These are phyloP conservation scores for Galerucella pusilla DNA, from an alignment of 2,888 invertebrate genomes.

Conservation along the genomic window DNA sequence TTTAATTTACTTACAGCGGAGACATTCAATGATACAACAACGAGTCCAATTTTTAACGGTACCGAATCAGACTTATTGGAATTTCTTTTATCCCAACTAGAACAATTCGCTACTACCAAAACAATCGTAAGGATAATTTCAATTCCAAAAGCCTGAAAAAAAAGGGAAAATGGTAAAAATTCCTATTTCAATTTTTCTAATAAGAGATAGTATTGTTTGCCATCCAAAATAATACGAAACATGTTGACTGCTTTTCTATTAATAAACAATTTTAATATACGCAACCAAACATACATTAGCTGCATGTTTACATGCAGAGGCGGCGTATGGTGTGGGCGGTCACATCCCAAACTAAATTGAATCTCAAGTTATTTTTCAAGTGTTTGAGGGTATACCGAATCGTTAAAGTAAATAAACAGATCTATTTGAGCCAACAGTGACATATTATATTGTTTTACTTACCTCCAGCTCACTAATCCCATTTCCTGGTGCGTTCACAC, in stretches of 20 bases:
- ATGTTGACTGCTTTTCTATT: no score
- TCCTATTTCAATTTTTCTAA: no score
- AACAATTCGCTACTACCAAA: constrained; percentile 74
- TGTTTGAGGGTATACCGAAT: no score
- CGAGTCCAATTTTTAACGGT: constrained; percentile 75
- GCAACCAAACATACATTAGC: no score
- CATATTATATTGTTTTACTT: constrained; percentile 15
- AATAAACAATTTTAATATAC: no score
- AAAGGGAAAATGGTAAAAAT: not conserved
- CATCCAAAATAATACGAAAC: no score
- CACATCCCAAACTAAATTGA: no score
- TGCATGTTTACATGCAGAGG: no score
- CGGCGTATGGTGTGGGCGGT: no score
- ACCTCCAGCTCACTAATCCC: constrained; percentile 53
- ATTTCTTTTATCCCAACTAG: constrained; percentile 78
- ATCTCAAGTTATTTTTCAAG: no score
- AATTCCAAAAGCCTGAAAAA: constrained; percentile 68
- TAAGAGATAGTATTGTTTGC: no score
- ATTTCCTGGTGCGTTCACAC: constrained; percentile 52
- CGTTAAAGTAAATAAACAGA: no score
- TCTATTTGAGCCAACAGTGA: not conserved
- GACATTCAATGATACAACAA: constrained; percentile 73
- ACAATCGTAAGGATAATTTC: constrained; percentile 74
- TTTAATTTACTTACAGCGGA: constrained; percentile 69
- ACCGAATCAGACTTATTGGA: constrained; percentile 71